phyloP scores from a whole-genome alignment of 2,888 invertebrate genomes.

The Spodoptera littoralis region DNA sequence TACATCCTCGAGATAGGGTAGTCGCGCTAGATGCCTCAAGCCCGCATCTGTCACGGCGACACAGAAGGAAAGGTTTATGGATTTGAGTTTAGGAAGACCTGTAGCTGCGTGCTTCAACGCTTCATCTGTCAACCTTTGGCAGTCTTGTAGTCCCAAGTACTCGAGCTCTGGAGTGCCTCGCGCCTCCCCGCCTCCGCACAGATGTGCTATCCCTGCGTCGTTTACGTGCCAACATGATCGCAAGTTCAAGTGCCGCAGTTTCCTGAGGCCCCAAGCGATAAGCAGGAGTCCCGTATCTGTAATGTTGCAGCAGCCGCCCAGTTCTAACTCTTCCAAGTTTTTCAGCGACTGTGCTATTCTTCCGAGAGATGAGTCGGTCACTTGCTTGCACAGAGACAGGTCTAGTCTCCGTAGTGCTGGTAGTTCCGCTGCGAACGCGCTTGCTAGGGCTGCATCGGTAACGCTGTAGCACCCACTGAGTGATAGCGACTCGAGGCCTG shows the following conservation, averaged over 20 bases:
- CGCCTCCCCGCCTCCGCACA: constrained; percentile 93
- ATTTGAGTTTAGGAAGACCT: constrained; percentile 94
- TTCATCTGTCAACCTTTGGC: constrained; percentile 97
- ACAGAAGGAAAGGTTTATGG: constrained; percentile 97
- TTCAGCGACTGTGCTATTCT: constrained; percentile 95
- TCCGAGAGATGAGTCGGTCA: constrained; percentile 96
- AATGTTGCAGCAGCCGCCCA: constrained; percentile 97
- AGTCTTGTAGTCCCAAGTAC: constrained; percentile 97
- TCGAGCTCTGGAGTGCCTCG: constrained; percentile 95
- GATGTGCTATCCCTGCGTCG: constrained; percentile 96
- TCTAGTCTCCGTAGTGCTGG: constrained; percentile 94
- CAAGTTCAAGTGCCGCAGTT: constrained; percentile 94
- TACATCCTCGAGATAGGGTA: constrained; percentile 94
- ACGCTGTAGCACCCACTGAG: constrained; percentile 98
- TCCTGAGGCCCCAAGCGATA: constrained; percentile 96
- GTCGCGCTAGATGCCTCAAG: constrained; percentile 95
- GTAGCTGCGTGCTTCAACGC: constrained; percentile 95
- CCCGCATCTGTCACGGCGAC: constrained; percentile 98
- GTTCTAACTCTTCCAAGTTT: constrained; percentile 95
- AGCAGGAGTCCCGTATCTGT: constrained; percentile 96
- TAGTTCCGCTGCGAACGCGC: constrained; percentile 93
- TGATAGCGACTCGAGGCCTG: constrained; percentile 95
- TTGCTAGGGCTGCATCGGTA: constrained; percentile 94
- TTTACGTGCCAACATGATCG: constrained; percentile 98
- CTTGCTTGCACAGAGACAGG: constrained; percentile 97